Conservation (phyloP, 2,888 invertebrate species). For the Meta bourneti region DNA sequence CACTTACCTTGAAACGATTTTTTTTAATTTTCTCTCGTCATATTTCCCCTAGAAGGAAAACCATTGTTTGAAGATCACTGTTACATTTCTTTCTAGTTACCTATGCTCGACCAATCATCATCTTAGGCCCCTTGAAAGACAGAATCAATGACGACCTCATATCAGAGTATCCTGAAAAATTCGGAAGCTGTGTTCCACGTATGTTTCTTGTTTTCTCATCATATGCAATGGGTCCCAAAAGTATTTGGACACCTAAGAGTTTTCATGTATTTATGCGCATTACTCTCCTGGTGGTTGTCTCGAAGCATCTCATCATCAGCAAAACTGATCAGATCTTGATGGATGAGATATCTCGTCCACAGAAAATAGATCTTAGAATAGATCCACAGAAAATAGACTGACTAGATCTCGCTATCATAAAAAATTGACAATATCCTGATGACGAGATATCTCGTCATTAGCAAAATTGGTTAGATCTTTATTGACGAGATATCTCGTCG, state of each 20-base stretch:
- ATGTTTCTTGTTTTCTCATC: slow-evolving; percentile 82
- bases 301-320: no score
- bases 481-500: no score
- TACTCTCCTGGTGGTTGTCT: neutral
- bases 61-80: neutral
- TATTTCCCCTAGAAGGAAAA: neutral
- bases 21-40: neutral
- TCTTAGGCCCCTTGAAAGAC: slow-evolving; percentile 98
- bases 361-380: no score
- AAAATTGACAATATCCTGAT: no score
- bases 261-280: neutral
- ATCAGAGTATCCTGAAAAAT: slow-evolving; percentile 99
- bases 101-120: slow-evolving; percentile 98
- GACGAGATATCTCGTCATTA: no score
- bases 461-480: no score
- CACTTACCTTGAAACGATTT: neutral
- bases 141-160: slow-evolving; percentile 99
- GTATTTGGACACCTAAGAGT: neutral
- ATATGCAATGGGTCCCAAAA: neutral
- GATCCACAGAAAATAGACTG: no score
- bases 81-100: slow-evolving; percentile 83
- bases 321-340: no score
- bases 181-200: slow-evolving; percentile 99
- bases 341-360: no score
- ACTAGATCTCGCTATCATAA: no score